phyloP scores from a whole-genome alignment of 2,797 vertebrate genomes.

The Megaceryle alcyon region DNA sequence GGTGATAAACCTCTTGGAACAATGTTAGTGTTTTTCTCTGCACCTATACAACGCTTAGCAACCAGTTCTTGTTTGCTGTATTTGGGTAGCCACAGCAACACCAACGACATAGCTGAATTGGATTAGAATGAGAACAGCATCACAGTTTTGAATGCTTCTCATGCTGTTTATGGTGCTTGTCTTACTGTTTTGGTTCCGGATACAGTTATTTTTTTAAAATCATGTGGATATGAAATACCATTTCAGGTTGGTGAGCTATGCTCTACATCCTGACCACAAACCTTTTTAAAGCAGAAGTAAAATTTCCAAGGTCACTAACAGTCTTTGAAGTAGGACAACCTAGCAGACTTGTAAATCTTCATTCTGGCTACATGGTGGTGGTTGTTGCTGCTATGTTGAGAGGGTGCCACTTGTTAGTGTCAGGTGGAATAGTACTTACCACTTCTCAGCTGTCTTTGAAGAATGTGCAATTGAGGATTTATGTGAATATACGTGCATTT shows the following conservation, averaged over 20 bases:
- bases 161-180: accelerated
- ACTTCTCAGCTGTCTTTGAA: too few species aligned
- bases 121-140: neutral
- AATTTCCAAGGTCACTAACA: neutral
- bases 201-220: neutral
- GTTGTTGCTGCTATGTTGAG: neutral
- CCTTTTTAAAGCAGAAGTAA: neutral
- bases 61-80: accelerated
- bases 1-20: neutral
- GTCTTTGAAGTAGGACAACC: neutral
- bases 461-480: neutral
- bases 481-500: neutral
- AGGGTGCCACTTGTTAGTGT: neutral
- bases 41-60: accelerated
- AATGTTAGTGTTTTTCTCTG: neutral
- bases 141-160: neutral
- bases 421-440: neutral
- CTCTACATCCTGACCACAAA: neutral
- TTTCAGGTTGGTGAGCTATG: neutral
- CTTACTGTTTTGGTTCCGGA: neutral
- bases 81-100: neutral
- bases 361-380: accelerated
- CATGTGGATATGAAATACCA: neutral
- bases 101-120: neutral
- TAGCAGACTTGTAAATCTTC: neutral